phyloP scores from a whole-genome alignment of 2,888 invertebrate genomes.

The Arge pagana region DNA sequence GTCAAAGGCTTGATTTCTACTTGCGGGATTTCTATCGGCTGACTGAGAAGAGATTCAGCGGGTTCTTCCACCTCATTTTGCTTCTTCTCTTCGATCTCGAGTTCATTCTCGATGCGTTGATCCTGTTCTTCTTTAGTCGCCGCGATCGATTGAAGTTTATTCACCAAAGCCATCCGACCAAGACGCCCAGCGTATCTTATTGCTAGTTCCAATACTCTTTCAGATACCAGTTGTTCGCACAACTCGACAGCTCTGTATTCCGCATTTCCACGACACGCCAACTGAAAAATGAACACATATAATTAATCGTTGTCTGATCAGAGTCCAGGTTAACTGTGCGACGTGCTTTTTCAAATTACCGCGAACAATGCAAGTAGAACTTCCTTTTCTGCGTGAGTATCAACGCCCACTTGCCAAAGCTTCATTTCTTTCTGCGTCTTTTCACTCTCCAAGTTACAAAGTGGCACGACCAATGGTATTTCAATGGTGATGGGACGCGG shows the following conservation, averaged over 20 bases:
- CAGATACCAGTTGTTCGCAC: conserved; percentile 79
- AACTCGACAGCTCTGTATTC: conserved; percentile 88
- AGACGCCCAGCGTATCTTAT: conserved; percentile 86
- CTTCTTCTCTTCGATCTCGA: conserved; percentile 39
- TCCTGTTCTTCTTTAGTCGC: conserved; percentile 46
- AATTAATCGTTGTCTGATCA: conserved; percentile 11
- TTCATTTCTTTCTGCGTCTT: conserved; percentile 82
- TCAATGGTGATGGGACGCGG: conserved; percentile 85
- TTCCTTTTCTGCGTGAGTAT: conserved; percentile 70
- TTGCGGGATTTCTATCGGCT: conserved; percentile 30
- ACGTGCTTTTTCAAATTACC: no score
- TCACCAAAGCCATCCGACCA: conserved; percentile 77
- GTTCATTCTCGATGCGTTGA: conserved; percentile 42
- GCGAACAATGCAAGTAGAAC: conserved; percentile 89
- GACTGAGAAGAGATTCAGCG: conserved; percentile 21
- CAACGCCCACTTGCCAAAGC: conserved; percentile 68
- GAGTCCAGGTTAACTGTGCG: conserved; percentile 23
- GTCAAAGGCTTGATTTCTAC: conserved; percentile 50
- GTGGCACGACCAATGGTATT: conserved; percentile 73
- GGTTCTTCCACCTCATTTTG: conserved; percentile 28
- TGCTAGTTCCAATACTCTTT: conserved; percentile 78
- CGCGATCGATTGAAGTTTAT: conserved; percentile 65
- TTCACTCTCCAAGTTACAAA: conserved; percentile 79
- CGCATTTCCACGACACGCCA: conserved; percentile 81
- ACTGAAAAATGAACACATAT: conserved; percentile 57